phyloP scores from a whole-genome alignment of 2,113 vertebrate genomes.

The Regulus satrapa region DNA sequence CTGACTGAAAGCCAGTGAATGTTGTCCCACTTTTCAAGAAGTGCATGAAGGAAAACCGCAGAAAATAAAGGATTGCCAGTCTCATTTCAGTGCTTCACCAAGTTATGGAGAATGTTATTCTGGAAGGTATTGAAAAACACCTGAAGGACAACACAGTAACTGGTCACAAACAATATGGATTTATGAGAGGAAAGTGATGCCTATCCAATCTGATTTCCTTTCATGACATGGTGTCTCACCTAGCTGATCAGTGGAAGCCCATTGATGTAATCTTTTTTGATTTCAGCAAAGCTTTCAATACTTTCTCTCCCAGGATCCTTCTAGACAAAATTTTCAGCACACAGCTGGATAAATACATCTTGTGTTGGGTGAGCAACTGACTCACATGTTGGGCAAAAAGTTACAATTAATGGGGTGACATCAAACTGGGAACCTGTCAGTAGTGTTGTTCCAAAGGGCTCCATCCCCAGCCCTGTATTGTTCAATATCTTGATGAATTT shows the following conservation, averaged over 20 bases:
- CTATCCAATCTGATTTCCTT: background rate
- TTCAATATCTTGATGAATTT: background rate
- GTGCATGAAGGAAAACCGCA: accelerated
- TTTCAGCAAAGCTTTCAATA: background rate
- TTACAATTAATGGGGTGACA: background rate
- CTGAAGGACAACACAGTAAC: background rate
- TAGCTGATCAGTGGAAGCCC: background rate
- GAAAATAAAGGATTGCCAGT: background rate
- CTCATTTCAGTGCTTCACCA: background rate
- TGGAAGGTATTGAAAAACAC: background rate
- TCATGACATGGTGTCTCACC: background rate
- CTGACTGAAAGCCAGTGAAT: background rate
- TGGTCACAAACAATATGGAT: background rate
- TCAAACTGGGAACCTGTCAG: background rate
- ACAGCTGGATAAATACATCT: background rate
- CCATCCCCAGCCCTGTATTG: background rate
- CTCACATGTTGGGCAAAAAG: background rate
- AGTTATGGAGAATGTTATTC: background rate
- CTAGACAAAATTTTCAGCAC: background rate
- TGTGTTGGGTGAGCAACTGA: background rate
- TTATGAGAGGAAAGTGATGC: background rate
- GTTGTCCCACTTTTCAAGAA: background rate
- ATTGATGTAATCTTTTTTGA: background rate
- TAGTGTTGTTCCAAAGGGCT: background rate
- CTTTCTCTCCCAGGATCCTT: background rate